Base-by-base conservation (phyloP, 1,140 invertebrate genomes). In the Globodera ellingtonae region DNA sequence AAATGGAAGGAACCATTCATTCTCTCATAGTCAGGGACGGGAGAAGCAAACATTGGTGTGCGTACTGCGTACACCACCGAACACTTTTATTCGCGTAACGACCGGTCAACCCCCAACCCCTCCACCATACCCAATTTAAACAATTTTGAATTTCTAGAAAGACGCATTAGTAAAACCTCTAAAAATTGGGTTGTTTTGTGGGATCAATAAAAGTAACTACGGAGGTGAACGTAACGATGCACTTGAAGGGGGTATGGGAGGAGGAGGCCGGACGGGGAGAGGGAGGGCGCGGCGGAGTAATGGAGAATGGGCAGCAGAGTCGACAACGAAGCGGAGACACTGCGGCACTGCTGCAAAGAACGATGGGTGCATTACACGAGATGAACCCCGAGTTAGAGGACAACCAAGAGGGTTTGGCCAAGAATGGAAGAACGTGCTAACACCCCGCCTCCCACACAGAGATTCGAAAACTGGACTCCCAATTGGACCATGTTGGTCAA, bases 381-480 rank as follows among this genome's bases (percentile, higher is more conserved):
- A 77, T 69, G 75, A 77, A 47, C 47, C 75, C 75, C 21, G 75
- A 77, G 69, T 21, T 77, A 24, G 75, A 77, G 46, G 48, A 70
- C 21, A 77, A 62, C 65, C 75, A 77, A 50, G 75, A 77, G 18
- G 75, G 75, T 77, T 62, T 47, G 69, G n/a, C 18, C 6, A 13
- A 6, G n/a, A 9, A 66, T 21, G 62, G 62, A 66, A 15, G 15
- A 10, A 18, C 5, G 10, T 7, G 46, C 24, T 18, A 66, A 15
- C 13, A 21, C 10, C 56, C 52, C 46, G 24, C 56, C 47, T 8
- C 24, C 13, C 9, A 35, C 86, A 8, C 44, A 84, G 84, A 85
- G 72, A 85, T 85, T 65, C 85, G 84, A 24, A 82, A 73, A 48
- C 78, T 85, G 65, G 84, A 85, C 74, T 84, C 83, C 62, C 84